Conservation (phyloP, 2,797 vertebrate species). For the Myotis pilosus region DNA sequence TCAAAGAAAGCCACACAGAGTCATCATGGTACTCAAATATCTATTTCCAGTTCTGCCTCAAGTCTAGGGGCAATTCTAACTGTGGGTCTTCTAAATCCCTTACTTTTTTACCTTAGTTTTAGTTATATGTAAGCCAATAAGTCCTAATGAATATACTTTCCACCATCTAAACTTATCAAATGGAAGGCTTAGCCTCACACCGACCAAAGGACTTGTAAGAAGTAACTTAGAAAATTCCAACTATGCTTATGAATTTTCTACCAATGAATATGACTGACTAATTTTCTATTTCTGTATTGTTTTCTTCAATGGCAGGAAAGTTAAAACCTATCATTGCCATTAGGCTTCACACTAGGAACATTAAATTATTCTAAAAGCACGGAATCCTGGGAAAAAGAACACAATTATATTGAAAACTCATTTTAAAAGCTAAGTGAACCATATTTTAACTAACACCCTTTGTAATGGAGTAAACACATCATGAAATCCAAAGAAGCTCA, state of each 20-base stretch:
- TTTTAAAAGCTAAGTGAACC: background rate
- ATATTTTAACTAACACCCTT: background rate
- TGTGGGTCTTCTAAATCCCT: background rate
- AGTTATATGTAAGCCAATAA: background rate
- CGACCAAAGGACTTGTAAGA: background rate
- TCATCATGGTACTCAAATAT: background rate
- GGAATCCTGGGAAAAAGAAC: background rate
- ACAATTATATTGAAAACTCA: background rate
- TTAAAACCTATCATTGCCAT: background rate
- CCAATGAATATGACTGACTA: background rate
- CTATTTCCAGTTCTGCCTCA: background rate
- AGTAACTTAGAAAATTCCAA: background rate
- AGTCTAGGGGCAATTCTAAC: background rate
- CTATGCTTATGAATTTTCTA: background rate
- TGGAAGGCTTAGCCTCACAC: background rate
- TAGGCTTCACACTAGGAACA: background rate
- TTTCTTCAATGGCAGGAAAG: background rate
- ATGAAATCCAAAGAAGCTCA: background rate
- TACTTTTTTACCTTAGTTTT: background rate
- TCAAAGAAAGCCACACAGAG: background rate
- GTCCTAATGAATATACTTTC: background rate
- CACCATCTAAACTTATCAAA: background rate
- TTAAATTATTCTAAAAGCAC: background rate
- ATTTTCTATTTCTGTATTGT: background rate
- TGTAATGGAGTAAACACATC: background rate